Base-by-base conservation (phyloP, 2,797 vertebrate genomes). In the Argentina silus region DNA sequence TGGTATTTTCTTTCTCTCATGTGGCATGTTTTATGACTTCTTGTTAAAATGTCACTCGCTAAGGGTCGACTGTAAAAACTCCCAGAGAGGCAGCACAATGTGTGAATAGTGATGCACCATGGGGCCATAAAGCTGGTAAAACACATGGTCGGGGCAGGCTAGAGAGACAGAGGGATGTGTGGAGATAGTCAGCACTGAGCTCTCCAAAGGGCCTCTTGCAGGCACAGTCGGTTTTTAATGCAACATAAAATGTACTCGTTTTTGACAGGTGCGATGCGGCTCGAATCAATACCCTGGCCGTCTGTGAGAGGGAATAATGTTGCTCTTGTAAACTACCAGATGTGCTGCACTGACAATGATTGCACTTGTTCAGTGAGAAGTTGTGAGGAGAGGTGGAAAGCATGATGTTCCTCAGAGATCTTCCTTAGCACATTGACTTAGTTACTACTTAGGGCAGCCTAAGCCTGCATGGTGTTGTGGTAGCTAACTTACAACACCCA, bases 1-100 rank as follows among this genome's bases (percentile, higher is more conserved):
- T 77, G 86, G 84, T 80, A 77, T 88, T 89, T 83, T 56, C 23
- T 66, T 19, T 70, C 69, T 83, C 70, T 85, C 73, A 59, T 72
- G 81, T 83, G 83, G 81, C 84, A 86, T 68, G 76, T 85, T 93
- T 90, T 88, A 87, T 77, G 84, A 84, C 82, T 87, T 86, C 81
- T 86, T 88, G 88, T 90, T 88, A 88, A 91, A 92, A 91, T 90
- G 90, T 86, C 89, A 89, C 83, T 85, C 81, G 80, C 70, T 44
- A 43, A 76, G 80, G 76, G 78, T 48, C 56, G 81, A 83, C 83
- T 76, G 79, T 76, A 77, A 86, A 85, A 81, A 44, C 75, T 75
- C 86, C 78, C 82, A 53, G 48, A 3, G 65, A 15, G 42, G 69
- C 77, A 72, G 81, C 83, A 85, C 74, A 70, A 70, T 48, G 81